Conservation (phyloP, 1,140 invertebrate genomes). For the Drosophila carrolli region DNA sequence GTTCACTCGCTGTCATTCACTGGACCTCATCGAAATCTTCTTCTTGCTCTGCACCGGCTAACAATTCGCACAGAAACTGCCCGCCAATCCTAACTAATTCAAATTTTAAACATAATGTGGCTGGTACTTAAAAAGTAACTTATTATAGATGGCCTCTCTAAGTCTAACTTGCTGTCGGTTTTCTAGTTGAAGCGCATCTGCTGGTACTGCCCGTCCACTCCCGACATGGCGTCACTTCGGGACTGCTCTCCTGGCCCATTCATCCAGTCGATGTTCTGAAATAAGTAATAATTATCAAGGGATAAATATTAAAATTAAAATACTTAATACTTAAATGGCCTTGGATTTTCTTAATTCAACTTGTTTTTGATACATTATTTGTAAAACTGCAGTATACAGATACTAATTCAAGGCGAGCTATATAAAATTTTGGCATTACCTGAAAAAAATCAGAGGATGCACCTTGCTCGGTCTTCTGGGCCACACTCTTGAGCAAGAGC, state of each 20-base stretch:
- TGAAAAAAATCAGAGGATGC: slow-evolving; percentile 44
- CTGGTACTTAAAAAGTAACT: slow-evolving; percentile 13
- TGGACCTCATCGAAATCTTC: slow-evolving; percentile 4
- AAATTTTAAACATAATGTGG: slow-evolving; percentile 4
- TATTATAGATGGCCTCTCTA: neutral
- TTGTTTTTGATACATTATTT: neutral
- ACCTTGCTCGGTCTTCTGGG: slow-evolving; percentile 17
- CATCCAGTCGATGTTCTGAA: neutral
- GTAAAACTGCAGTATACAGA: no score
- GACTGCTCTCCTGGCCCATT: neutral
- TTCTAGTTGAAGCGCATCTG: slow-evolving; percentile 40
- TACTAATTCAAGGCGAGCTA: no score
- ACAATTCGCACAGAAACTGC: slow-evolving; percentile 12
- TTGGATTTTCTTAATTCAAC: no score
- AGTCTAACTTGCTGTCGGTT: neutral
- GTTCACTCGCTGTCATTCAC: slow-evolving; percentile 52
- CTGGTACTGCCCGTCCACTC: neutral
- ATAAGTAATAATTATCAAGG: neutral
- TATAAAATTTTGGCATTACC: slow-evolving; percentile 15
- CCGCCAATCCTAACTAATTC: slow-evolving; percentile 5
- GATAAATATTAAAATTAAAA: no score
- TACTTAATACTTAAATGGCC: no score
- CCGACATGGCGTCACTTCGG: neutral
- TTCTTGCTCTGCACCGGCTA: slow-evolving; percentile 22
- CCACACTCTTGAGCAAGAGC: slow-evolving; percentile 40